Percentiles rank a stretch among this genome's conserved stretches.
Conservation (phyloP, 2,113 vertebrate genomes). For the Riparia riparia region DNA sequence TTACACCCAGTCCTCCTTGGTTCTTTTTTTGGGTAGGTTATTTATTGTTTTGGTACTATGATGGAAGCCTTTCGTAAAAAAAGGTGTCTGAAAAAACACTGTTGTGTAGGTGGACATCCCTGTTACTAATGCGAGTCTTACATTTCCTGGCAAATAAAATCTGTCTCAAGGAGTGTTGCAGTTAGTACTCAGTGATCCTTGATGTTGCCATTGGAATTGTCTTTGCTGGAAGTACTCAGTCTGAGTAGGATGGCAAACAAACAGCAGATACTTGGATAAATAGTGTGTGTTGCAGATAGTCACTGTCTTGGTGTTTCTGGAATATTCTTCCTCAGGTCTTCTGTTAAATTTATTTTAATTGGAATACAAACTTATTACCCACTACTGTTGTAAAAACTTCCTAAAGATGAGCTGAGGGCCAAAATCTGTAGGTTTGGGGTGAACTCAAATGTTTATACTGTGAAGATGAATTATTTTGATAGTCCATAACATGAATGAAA, state of each 20-base stretch:
- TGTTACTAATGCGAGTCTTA: neutral
- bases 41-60: neutral
- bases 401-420: neutral
- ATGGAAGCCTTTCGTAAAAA: neutral
- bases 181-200: neutral
- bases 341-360: neutral
- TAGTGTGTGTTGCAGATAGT: neutral
- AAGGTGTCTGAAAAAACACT: neutral
- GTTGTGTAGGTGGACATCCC: neutral
- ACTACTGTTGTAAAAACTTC: accelerated
- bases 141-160: neutral
- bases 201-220: neutral
- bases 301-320: neutral
- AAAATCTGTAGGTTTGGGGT: neutral
- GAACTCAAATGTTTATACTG: neutral
- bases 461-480: neutral
- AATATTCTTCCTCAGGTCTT: neutral
- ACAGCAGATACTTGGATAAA: neutral
- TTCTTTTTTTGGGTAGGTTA: neutral
- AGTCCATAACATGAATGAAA: neutral
- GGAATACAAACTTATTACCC: neutral
- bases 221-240: neutral
- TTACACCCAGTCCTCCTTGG: neutral
- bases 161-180: neutral
- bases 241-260: neutral